Evolutionary conservation across 2,888 invertebrate genomes (phyloP), one percentile per base, ranked within the genome.

Genomic region (Heliconius aoede): DNA sequence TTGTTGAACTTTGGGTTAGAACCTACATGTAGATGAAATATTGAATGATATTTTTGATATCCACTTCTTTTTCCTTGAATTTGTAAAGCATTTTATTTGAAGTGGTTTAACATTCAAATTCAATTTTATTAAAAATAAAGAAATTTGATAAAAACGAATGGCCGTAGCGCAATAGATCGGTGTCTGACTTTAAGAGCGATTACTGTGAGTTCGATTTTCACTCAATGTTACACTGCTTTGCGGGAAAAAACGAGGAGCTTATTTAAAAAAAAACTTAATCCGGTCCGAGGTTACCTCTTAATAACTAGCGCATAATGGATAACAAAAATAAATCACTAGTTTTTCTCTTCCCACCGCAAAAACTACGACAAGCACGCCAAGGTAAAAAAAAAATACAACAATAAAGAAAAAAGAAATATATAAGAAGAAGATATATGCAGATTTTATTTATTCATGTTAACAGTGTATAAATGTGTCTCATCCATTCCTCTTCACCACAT

Each of bases 401-500:
- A 46, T 8, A 46, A 28, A 73, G 21, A 26, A 67, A 32, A 8
- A 69, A 46, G 69, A 28, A 8, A 24, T n/a, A 69, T 21, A 46
- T 46, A 46, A 46, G 46, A 46, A 46, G 46, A 72, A 76, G 64
- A 76, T 62, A 76, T 76, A 72, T 76, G 58, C 40, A 55, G 75
- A 76, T 76, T 72, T 72, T 76, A 76, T 76, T 72, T 76, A 76
- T 76, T 71, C 75, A 64, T 76, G 75, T 76, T 69, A 76, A 76
- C 75, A 76, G 75, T 32, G 61, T 64, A 64, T 64, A 64, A 62
- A 58, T 36, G 36, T 36, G 80, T 79, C 84, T 55, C 81, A 74
- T 85, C 86, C 85, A 86, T 81, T 76, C 72, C 81, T 81, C 83
- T 79, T 80, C 75, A 73, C 76, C 73, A 73, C 78, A 79, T 78